Conservation (phyloP, 2,888 invertebrate species). For the Campoletis raptor region DNA sequence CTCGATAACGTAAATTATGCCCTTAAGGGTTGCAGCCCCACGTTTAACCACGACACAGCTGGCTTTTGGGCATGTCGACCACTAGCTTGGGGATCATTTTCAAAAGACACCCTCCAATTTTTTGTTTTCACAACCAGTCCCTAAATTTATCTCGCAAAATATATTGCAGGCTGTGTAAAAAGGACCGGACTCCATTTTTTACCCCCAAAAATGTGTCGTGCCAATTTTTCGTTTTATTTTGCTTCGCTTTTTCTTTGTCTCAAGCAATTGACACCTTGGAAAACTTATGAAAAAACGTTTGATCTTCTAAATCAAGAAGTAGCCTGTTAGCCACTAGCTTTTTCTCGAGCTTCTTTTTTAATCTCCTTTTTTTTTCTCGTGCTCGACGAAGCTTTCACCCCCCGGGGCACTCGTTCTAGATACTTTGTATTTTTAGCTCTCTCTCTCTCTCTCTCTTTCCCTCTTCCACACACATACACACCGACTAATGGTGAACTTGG, state of each 20-base stretch:
- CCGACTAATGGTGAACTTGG: not conserved
- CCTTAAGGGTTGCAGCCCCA: conserved; percentile 39
- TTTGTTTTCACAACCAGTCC: not conserved
- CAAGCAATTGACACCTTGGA: not conserved
- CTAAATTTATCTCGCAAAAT: not conserved
- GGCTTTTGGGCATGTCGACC: conserved; percentile 9
- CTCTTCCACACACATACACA: not conserved
- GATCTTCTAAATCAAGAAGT: conserved; percentile 28
- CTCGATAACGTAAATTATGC: conserved; percentile 56
- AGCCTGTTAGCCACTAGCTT: conserved; percentile 14
- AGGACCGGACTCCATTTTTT: not conserved
- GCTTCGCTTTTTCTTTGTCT: not conserved
- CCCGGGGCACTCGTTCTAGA: conserved; percentile 23
- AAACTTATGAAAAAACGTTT: conserved; percentile 10
- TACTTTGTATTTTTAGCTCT: not conserved
- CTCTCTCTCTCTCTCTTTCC: conserved; percentile 14
- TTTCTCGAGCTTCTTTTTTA: not conserved
- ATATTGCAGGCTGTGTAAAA: not conserved
- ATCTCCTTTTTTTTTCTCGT: conserved; percentile 10
- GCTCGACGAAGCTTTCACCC: conserved; percentile 22
- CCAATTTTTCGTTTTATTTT: not conserved
- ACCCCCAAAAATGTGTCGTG: not conserved
- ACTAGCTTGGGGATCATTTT: not conserved
- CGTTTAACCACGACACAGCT: conserved; percentile 29
- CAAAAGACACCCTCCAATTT: conserved; percentile 23